Evolutionary conservation across 92 coral and sea anemone species (phyloP).

Genomic region (Muricea muricata): DNA sequence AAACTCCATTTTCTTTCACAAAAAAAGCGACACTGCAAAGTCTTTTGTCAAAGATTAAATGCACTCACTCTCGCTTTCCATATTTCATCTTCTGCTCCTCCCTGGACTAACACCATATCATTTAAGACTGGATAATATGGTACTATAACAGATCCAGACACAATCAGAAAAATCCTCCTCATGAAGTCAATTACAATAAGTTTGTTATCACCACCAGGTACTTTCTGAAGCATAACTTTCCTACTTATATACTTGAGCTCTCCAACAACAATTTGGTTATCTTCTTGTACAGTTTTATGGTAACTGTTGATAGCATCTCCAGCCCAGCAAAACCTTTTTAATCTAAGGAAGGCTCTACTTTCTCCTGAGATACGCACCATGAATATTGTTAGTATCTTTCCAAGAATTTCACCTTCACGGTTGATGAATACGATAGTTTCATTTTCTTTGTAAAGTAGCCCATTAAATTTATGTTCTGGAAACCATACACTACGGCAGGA

Average conservation of each 20-base stretch:
- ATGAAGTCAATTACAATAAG: slow-evolving; percentile 64
- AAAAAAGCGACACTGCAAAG: slow-evolving; percentile 61
- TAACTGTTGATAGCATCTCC: slow-evolving; percentile 13
- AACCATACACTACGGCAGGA: slow-evolving; percentile 63
- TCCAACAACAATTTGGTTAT: slow-evolving; percentile 59
- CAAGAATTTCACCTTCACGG: slow-evolving; percentile 73
- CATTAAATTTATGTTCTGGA: slow-evolving; percentile 65
- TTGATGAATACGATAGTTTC: slow-evolving; percentile 70
- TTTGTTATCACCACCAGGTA: slow-evolving; percentile 33
- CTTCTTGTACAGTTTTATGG: slow-evolving; percentile 45
- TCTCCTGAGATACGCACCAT: slow-evolving; percentile 55
- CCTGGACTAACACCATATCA: slow-evolving; percentile 69
- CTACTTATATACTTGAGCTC: slow-evolving; percentile 63
- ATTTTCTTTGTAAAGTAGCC: slow-evolving; percentile 72
- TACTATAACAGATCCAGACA: slow-evolving; percentile 68
- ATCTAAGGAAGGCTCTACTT: slow-evolving; percentile 2
- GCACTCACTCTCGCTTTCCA: slow-evolving; percentile 63
- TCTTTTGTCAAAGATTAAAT: slow-evolving; percentile 39
- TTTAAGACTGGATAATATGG: slow-evolving; percentile 67
- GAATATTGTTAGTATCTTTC: slow-evolving; percentile 58
- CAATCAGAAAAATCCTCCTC: slow-evolving; percentile 73
- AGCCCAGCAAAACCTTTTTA: slow-evolving; percentile 44
- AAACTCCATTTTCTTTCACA: slow-evolving; percentile 52
- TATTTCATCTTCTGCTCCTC: slow-evolving; percentile 59
- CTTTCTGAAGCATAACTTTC: slow-evolving; percentile 68